Evolutionary conservation across 2,797 vertebrate genomes (phyloP).

Genomic region (Petrocephalus schoutedeni): DNA sequence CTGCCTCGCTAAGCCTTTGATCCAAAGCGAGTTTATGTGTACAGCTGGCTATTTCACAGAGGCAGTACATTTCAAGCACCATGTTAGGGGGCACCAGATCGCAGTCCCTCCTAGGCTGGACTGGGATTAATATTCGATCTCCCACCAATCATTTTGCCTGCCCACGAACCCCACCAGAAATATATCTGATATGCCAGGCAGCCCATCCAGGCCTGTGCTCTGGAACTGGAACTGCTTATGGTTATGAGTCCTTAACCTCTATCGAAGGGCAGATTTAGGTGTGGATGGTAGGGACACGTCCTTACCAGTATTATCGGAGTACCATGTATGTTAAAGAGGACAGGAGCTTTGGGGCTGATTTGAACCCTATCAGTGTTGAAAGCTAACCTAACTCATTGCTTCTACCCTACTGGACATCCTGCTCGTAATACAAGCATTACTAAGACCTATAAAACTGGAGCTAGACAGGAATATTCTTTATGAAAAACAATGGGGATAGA

Average conservation of each 20-base stretch:
- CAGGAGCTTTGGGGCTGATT: neutral
- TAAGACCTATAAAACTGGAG: neutral
- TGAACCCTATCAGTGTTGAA: neutral
- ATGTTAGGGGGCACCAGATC: neutral
- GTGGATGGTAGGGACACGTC: neutral
- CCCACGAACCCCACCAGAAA: neutral
- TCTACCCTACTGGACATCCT: neutral
- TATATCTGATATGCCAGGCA: neutral
- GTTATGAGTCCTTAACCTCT: neutral
- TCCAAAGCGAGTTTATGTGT: neutral
- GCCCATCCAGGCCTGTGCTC: neutral
- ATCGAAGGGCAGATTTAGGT: neutral
- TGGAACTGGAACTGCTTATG: neutral
- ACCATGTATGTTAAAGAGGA: neutral
- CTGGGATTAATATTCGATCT: neutral
- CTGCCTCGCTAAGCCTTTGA: neutral
- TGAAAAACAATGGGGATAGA: neutral
- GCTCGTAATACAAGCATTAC: neutral
- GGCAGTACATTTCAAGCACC: neutral
- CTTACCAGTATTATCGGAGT: neutral
- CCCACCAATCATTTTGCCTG: neutral
- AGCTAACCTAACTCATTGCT: neutral
- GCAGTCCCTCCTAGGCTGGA: neutral
- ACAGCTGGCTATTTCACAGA: neutral
- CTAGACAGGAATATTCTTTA: neutral